Base-by-base conservation (phyloP, 2,888 invertebrate species). In the Apoda limacodes region DNA sequence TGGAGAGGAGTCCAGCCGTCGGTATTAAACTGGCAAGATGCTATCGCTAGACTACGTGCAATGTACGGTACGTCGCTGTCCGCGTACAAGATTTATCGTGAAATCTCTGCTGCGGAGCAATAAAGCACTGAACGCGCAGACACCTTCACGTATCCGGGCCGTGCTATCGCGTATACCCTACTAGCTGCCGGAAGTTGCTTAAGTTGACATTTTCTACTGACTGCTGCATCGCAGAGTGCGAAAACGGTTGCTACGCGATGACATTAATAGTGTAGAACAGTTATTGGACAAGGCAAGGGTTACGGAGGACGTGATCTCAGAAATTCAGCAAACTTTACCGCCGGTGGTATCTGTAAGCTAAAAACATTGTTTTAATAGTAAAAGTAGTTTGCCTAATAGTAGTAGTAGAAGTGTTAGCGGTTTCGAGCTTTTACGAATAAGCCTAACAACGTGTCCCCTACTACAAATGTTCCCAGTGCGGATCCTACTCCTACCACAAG, bases 201-300 rank as follows among this genome's bases (percentile, higher is more conserved):
- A 40, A 14, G 15, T 42, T 2, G 46, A 47, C 17, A 40, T 47
- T 34, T 22, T 34, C 1, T 46, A 44, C 15, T 41, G 46, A 2
- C 30, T 46, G 2, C 25, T 45, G 4, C 33, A 43, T 31, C 24
- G 31, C 2, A 29, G 41, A 4, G 39, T 43, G 10, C 30, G 42
- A 3, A 30, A 46, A 17, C 32, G 34, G 13, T 25, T 44, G 3
- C 13, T 34, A 1, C 32, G 43, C 3, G 24, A 10, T 3, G 5
- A 12, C 3, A 23, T 43, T 11, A 9, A 6, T 2, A 28, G 35
- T 1, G 32, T 43, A 9, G 29, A 19, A 1, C 35, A 39, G 7
- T 21, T 45, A 5, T 14, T 45, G 2, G 13, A 26, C 5, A 19
- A 33, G 9, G 34, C 43, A 4, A 31, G 40, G 9, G 20, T 17